Conservation (phyloP, 2,113 vertebrate genomes). For the Lepisosteus oculatus region DNA sequence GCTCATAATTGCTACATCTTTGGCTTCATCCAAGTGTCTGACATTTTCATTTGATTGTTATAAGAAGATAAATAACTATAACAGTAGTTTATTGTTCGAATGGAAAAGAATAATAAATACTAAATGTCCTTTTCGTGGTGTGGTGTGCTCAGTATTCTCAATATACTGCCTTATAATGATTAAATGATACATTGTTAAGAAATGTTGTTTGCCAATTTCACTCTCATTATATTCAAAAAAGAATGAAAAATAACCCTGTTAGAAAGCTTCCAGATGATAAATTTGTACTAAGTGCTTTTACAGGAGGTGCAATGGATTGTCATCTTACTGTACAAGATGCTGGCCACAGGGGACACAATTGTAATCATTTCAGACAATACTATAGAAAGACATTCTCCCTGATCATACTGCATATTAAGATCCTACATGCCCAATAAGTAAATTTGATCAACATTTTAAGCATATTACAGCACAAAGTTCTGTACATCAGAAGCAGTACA, state of each 20-base stretch:
- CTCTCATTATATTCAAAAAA: neutral
- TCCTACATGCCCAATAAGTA: neutral
- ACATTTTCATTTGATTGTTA: too few species aligned
- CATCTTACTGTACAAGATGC: neutral
- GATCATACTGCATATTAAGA: neutral
- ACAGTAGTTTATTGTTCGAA: too few species aligned
- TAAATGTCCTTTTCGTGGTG: too few species aligned
- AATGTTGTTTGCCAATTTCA: neutral
- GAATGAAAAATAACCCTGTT: neutral
- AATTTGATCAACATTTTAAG: neutral
- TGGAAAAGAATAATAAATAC: too few species aligned
- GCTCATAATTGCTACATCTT: too few species aligned
- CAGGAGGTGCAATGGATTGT: neutral
- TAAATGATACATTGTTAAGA: too few species aligned
- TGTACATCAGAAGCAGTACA: neutral
- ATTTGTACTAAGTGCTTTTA: neutral
- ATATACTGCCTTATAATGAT: too few species aligned
- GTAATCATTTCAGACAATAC: neutral
- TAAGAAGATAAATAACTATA: too few species aligned
- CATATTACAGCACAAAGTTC: neutral
- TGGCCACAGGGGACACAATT: neutral
- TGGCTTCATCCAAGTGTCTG: too few species aligned
- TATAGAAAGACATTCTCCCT: neutral
- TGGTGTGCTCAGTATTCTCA: too few species aligned
- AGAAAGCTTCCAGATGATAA: conserved; percentile 10